phyloP scores from a whole-genome alignment of 2,797 vertebrate species.

The Spheniscus humboldti region DNA sequence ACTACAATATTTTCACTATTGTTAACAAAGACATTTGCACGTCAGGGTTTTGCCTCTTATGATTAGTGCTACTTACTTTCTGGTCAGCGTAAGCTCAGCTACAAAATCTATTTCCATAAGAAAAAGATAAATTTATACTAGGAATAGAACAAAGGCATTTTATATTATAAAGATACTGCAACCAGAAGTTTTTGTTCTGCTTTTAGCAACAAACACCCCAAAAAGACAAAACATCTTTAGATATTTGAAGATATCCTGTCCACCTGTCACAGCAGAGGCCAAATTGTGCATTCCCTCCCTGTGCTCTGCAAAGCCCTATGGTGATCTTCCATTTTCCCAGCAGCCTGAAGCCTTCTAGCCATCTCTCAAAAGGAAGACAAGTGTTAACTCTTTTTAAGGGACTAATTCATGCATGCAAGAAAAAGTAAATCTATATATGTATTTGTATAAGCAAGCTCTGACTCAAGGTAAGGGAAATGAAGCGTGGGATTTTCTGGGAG shows the following conservation, averaged over 20 bases:
- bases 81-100: background rate
- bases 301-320: rapidly evolving
- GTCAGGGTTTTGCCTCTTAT: background rate
- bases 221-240: background rate
- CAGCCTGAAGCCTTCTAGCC: background rate
- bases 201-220: background rate
- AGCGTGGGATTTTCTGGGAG: background rate
- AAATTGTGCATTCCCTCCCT: background rate
- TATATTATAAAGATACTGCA: background rate
- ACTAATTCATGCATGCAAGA: background rate
- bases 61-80: background rate
- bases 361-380: background rate
- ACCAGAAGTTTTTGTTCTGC: background rate
- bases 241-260: background rate
- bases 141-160: background rate
- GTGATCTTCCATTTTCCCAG: background rate
- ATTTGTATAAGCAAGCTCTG: background rate
- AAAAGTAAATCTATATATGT: background rate
- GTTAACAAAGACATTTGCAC: background rate
- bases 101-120: background rate
- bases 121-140: background rate
- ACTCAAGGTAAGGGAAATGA: background rate
- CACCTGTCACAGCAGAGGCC: background rate
- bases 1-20: background rate
- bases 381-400: background rate